A percentile compares a stretch with the other conserved stretches of the same genome.
These are phyloP conservation scores for Pagetopsis macropterus DNA, from an alignment of 2,797 vertebrate species.

Conservation along the genomic window DNA sequence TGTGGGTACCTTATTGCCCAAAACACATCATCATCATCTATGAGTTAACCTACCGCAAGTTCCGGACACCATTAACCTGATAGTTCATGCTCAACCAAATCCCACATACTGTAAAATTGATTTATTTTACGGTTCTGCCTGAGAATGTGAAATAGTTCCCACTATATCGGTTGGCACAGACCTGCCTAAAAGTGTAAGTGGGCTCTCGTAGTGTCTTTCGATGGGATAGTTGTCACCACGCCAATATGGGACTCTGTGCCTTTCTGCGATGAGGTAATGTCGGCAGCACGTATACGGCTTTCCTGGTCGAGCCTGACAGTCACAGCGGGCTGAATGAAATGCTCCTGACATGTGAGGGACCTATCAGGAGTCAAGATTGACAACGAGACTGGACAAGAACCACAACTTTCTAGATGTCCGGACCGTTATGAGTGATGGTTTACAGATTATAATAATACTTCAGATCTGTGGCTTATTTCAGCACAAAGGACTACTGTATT, in stretches of 20 bases:
- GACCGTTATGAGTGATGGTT: conserved; percentile 7
- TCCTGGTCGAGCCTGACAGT: conserved; percentile 71
- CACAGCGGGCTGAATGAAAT: conserved; percentile 64
- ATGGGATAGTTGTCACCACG: conserved; percentile 31
- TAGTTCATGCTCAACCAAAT: conserved; percentile 35
- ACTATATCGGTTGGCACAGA: conserved; percentile 38
- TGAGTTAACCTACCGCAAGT: conserved; percentile 42
- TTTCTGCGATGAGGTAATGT: conserved; percentile 63
- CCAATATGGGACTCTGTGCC: conserved; percentile 24
- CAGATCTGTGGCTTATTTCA: conserved; percentile 26
- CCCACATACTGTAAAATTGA: conserved; percentile 49
- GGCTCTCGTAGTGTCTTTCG: conserved; percentile 24
- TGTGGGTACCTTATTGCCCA: conserved; percentile 23
- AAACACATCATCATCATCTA: conserved; percentile 31
- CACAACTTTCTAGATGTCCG: not conserved
- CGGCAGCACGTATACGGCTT: conserved; percentile 55
- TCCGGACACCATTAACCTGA: conserved; percentile 29
- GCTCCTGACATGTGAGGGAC: conserved; percentile 64
- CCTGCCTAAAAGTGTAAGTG: conserved; percentile 24
- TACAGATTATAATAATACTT: conserved; percentile 18
- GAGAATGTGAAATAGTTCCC: conserved; percentile 44
- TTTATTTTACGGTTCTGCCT: conserved; percentile 47
- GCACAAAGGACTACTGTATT: conserved; percentile 27
- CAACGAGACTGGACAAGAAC: conserved; percentile 19
- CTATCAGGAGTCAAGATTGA: conserved; percentile 65